A percentile compares a stretch with the other conserved stretches of the same genome.
Conservation (phyloP, 2,888 invertebrate species). For the Acanthosepion pharaonis region DNA sequence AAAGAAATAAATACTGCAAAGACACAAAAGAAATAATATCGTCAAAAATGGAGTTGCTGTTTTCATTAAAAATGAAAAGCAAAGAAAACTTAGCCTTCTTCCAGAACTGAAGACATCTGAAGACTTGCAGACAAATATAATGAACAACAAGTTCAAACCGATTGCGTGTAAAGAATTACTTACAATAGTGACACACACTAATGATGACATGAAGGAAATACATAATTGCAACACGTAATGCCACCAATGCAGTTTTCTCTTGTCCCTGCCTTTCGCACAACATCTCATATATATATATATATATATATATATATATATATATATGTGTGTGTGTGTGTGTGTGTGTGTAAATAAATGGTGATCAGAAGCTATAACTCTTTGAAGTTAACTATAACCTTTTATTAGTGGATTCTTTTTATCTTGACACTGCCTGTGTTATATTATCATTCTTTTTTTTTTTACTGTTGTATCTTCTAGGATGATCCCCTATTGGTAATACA, state of each 20-base stretch:
- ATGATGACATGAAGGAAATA: constrained; percentile 24
- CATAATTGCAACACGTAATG: constrained; percentile 35
- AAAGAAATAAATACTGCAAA: no score
- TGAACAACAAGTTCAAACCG: not conserved
- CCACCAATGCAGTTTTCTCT: not conserved
- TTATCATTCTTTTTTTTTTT: not conserved
- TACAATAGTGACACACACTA: not conserved
- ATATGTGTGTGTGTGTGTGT: no score
- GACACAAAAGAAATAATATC: no score
- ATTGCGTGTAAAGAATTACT: not conserved
- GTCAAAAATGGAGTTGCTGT: no score
- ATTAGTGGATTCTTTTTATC: constrained; percentile 2
- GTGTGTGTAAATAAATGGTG: not conserved
- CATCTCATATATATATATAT: not conserved
- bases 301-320: no score
- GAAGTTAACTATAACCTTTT: constrained; percentile 42
- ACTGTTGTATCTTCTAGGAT: not conserved
- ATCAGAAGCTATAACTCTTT: constrained; percentile 39
- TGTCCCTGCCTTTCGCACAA: not conserved
- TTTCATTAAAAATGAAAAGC: no score
- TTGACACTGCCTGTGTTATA: not conserved
- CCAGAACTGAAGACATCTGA: no score
- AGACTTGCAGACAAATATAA: not conserved
- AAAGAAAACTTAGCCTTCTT: no score
- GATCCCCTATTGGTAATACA: not conserved